phyloP scores from a whole-genome alignment of 2,797 vertebrate genomes.

The Spatula versicolor region DNA sequence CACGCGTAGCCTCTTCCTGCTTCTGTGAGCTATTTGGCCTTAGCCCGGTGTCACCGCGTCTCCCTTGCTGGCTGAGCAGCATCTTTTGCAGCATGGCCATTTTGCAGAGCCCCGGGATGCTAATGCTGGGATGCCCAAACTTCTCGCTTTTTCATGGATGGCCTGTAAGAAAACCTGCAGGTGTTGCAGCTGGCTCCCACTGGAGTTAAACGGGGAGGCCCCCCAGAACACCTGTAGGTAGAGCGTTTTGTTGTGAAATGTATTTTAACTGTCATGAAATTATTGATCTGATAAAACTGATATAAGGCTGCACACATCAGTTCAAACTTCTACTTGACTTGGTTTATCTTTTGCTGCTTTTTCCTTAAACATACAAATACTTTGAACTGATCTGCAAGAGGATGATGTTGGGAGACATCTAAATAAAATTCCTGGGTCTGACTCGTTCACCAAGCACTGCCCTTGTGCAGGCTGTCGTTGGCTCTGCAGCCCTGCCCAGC shows the following conservation, averaged over 20 bases:
- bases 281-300: not conserved
- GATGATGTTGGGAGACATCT: not conserved
- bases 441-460: not conserved
- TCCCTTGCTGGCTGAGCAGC: not conserved
- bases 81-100: slow-evolving; percentile 6
- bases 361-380: not conserved
- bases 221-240: not conserved
- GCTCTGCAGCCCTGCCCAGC: not conserved
- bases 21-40: slow-evolving; percentile 11
- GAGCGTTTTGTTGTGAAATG: not conserved
- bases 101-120: not conserved
- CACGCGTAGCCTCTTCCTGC: not conserved
- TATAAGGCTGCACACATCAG: rapidly evolving
- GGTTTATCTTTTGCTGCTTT: not conserved
- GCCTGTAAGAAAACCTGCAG: not conserved
- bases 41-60: not conserved
- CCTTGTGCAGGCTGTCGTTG: not conserved
- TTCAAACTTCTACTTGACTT: not conserved
- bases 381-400: not conserved
- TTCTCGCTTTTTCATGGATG: not conserved
- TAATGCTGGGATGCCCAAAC: not conserved
- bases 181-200: not conserved
- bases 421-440: not conserved
- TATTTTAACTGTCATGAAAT: not conserved
- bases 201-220: not conserved